A percentile compares a stretch with the other conserved stretches of the same genome.
Evolutionary conservation across 2,113 vertebrate species (phyloP).

Genomic region (Pelusios castaneus): DNA sequence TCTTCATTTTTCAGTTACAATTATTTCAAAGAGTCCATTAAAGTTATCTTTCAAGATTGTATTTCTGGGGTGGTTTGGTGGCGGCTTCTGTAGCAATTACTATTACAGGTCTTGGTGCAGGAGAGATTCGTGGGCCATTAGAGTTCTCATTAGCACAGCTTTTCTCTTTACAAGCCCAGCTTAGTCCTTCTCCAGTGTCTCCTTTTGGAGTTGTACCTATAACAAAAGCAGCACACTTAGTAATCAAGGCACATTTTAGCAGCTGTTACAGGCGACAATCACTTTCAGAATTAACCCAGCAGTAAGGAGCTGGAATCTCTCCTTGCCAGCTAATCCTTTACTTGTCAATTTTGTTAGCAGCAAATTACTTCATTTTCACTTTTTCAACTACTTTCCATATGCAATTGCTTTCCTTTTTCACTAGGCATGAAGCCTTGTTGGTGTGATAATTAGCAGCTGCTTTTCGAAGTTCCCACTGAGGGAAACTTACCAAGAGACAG

Average conservation of each 20-base stretch:
- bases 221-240: conserved; percentile 20
- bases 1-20: conserved; percentile 53
- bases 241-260: background rate
- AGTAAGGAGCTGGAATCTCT: background rate
- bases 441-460: background rate
- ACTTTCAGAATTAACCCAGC: background rate
- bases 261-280: background rate
- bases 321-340: too few species aligned
- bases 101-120: background rate
- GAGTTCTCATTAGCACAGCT: background rate
- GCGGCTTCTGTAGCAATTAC: conserved; percentile 38
- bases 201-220: conserved; percentile 98
- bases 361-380: background rate
- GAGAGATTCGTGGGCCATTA: background rate
- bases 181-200: conserved; percentile 99
- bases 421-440: background rate
- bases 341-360: background rate
- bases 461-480: too few species aligned
- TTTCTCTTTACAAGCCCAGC: conserved; percentile 87
- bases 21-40: background rate
- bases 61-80: background rate
- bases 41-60: background rate
- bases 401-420: background rate
- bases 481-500: background rate
- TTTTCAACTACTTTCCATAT: background rate